Conservation (phyloP, 2,888 invertebrate species). For the Cyaniris semiargus region DNA sequence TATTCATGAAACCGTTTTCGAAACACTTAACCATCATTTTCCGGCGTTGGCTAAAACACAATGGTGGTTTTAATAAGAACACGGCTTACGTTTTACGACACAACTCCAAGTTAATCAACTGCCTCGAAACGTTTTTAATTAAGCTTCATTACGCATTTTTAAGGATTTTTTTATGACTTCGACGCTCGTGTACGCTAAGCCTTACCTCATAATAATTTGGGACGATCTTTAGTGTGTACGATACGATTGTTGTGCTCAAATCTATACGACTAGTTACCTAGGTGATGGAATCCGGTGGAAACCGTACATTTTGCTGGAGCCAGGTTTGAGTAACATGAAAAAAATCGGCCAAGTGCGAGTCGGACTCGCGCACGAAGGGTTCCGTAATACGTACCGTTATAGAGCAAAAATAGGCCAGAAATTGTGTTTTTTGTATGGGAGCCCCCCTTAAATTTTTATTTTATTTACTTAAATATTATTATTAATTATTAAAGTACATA, state of each 20-base stretch:
- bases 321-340: too few species aligned
- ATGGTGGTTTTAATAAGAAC: conserved; percentile 22
- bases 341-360: too few species aligned
- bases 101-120: conserved; percentile 62
- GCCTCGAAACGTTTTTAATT: conserved; percentile 67
- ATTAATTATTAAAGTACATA: too few species aligned
- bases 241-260: neutral
- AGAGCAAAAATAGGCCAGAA: too few species aligned
- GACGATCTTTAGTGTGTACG: conserved; percentile 14
- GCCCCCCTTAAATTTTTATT: too few species aligned
- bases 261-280: neutral
- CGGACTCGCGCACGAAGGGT: too few species aligned
- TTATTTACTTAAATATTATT: too few species aligned
- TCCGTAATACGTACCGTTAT: too few species aligned
- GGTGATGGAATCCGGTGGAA: neutral
- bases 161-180: conserved; percentile 48
- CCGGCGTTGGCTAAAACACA: neutral
- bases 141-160: conserved; percentile 62
- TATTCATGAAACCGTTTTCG: neutral
- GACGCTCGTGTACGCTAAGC: conserved; percentile 36
- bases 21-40: neutral
- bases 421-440: too few species aligned
- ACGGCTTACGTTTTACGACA: conserved; percentile 54
- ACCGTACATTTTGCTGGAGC: neutral
- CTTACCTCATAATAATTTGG: conserved; percentile 18